Evolutionary conservation across 2,797 vertebrate genomes (phyloP), one percentile per base, ranked within the genome.

Genomic region (Danio albolineatus): DNA sequence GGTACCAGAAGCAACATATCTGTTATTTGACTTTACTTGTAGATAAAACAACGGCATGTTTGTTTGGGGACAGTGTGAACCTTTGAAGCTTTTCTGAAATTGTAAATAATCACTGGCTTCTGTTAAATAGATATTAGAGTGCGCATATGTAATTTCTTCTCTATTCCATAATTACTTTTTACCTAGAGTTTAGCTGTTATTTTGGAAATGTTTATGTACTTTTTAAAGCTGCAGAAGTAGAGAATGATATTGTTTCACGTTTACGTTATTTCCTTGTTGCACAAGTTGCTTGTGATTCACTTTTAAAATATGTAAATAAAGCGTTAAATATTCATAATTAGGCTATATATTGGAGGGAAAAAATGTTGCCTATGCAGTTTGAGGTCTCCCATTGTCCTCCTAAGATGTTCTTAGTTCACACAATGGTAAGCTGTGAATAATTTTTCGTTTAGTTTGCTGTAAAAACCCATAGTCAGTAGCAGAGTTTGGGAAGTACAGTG

Each of bases 1-100:
- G 36, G 56, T 19, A 28, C 17, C 16, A 13, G 60, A 51, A 60
- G 4, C n/a, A 13, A 19, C 43, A 10, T 59, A 38, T 46, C 12
- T 41, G 53, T 71, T 4, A 12, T 38, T 70, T 57, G 17, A 28
- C 5, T 12, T 10, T n/a, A 4, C 21, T 67, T 53, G 38, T 21
- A 14, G 46, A 13, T 39, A 13, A 28, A 76, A 56, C 21, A 12
- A 21, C 16, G 10, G 28, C 5, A 2, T 72, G 16, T 67, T 76
- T 66, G 43, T 75, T 53, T 75, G 60, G 12, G 12, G 36, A 64
- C 38, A 21, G 7, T 39, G 28, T 64, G 17, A 72, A 21, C 73
- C 73, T 56, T 46, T 56, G 49, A 28, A 28, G 9, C 36, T 36
- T 46, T 54, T 38, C 6, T 16, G 51, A 57, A 19, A 19, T 44